These are phyloP conservation scores for Nixonia krombeini DNA, from an alignment of 1,140 invertebrate genomes.

Conservation along the genomic window DNA sequence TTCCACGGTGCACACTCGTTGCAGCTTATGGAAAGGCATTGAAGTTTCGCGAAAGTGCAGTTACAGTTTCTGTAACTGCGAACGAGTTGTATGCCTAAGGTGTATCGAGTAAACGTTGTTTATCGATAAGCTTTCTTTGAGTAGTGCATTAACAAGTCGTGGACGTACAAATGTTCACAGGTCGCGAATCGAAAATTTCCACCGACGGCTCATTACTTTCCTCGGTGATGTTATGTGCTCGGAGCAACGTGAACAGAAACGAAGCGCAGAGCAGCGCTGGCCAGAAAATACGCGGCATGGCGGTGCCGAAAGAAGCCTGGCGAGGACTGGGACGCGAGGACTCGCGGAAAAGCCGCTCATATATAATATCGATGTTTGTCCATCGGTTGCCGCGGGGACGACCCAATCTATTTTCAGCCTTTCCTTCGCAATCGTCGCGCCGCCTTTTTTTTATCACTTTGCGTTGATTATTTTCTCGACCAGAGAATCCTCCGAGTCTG, in stretches of 20 bases:
- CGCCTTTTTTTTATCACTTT: constrained; percentile 2
- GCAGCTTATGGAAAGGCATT: too few species aligned
- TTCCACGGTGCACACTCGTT: too few species aligned
- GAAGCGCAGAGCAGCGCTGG: constrained; percentile 4
- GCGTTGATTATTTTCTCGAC: constrained; percentile 2
- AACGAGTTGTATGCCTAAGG: neutral
- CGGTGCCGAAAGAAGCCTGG: constrained; percentile 24
- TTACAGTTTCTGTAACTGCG: neutral
- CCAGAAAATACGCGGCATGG: constrained; percentile 16
- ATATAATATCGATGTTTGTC: constrained; percentile 62
- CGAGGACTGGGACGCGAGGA: constrained; percentile 34
- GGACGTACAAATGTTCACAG: constrained; percentile 62
- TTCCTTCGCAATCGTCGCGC: constrained; percentile 8
- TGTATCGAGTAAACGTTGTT: neutral
- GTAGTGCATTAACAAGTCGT: too few species aligned
- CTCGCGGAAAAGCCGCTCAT: too few species aligned
- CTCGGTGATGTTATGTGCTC: neutral
- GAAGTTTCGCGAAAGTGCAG: too few species aligned
- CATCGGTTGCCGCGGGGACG: constrained; percentile 68
- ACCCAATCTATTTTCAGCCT: constrained; percentile 58
- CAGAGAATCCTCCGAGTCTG: neutral
- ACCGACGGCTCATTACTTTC: constrained; percentile 12
- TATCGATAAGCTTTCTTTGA: neutral
- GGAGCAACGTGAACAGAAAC: neutral
- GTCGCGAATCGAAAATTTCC: constrained; percentile 27